Evolutionary conservation across 2,888 invertebrate genomes (phyloP), one percentile per base, ranked within the genome.

Genomic region (Diaprepes abbreviatus): DNA sequence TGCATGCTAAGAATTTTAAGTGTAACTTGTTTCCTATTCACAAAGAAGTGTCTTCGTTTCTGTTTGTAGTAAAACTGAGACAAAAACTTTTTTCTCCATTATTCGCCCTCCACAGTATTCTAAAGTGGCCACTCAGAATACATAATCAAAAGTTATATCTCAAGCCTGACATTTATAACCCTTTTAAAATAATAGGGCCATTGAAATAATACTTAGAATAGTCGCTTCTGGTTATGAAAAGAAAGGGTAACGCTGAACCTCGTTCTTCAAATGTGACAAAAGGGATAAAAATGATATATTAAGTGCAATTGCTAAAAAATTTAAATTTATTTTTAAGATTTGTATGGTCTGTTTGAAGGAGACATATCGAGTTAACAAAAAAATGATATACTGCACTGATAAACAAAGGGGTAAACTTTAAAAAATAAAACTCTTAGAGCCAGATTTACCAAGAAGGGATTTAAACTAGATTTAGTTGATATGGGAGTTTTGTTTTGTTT

Each of bases 121-220:
- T 52, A 60, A 67, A 67, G 60, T 67, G 67, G 67, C 67, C 67
- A 52, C 67, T 60, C 60, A 43, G 67, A 67, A 67, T 67, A 60
- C 43, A 67, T 67, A 67, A 67, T 67, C 67, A 67, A 67, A 67
- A 60, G 67, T 60, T 60, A 67, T 67, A 60, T 67, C 67, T 67
- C 67, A 67, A 60, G 54, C 60, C 38, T 67, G 67, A 67, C 67
- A 54, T 67, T 67, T 60, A 67, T 67, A 67, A 67, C 67, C 67
- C 67, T 67, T 67, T 67, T 67, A 60, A 67, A 67, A 67, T 67
- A 67, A 67, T 67, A 67, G 45, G 45, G 67, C 67, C 67, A 59
- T 59, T 58, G 52, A 59, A 59, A 48, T 52, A 59, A 52, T 59
- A 66, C 66, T 66, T 66, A 48, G 66, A 58, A 57, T 66, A 64